A percentile compares a stretch with the other conserved stretches of the same genome.
Conservation (phyloP, 1,140 invertebrate species). For the Cyphomyrmex costatus region DNA sequence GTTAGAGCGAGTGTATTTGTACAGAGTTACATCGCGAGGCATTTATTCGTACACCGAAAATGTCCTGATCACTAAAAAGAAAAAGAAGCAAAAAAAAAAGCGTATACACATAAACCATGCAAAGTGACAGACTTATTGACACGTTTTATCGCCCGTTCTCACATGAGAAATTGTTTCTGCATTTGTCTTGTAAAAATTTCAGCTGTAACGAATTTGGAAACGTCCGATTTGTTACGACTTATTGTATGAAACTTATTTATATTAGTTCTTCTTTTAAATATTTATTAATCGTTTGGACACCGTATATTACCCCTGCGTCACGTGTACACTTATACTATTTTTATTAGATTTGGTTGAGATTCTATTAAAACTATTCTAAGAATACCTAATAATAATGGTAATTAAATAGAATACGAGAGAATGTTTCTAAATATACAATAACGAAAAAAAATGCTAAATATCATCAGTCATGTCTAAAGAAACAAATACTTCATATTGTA, state of each 20-base stretch:
- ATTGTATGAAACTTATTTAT: slow-evolving; percentile 73
- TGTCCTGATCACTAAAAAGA: slow-evolving; percentile 12
- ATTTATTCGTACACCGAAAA: slow-evolving; percentile 14
- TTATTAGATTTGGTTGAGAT: slow-evolving; percentile 71
- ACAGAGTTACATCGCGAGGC: slow-evolving; percentile 45
- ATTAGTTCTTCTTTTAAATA: slow-evolving; percentile 66
- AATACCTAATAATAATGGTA: slow-evolving; percentile 72
- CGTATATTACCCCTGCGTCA: slow-evolving; percentile 49
- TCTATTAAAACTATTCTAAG: slow-evolving; percentile 74
- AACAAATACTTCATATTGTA: slow-evolving; percentile 82
- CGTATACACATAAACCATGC: slow-evolving; percentile 30
- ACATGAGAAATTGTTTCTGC: slow-evolving; percentile 34
- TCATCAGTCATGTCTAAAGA: slow-evolving; percentile 81
- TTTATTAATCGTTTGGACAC: slow-evolving; percentile 60
- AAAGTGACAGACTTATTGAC: slow-evolving; percentile 49
- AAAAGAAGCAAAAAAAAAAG: not conserved
- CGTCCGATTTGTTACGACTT: slow-evolving; percentile 48
- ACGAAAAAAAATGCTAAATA: slow-evolving; percentile 77
- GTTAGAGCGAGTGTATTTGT: slow-evolving; percentile 52
- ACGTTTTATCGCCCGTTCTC: slow-evolving; percentile 44
- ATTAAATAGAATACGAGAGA: slow-evolving; percentile 74
- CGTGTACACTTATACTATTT: slow-evolving; percentile 64
- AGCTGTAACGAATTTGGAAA: slow-evolving; percentile 16
- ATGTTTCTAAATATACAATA: slow-evolving; percentile 77
- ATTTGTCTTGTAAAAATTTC: slow-evolving; percentile 59